Evolutionary conservation across 2,888 invertebrate genomes (phyloP), one percentile per base, ranked within the genome.

Genomic region (Agrotis puta): DNA sequence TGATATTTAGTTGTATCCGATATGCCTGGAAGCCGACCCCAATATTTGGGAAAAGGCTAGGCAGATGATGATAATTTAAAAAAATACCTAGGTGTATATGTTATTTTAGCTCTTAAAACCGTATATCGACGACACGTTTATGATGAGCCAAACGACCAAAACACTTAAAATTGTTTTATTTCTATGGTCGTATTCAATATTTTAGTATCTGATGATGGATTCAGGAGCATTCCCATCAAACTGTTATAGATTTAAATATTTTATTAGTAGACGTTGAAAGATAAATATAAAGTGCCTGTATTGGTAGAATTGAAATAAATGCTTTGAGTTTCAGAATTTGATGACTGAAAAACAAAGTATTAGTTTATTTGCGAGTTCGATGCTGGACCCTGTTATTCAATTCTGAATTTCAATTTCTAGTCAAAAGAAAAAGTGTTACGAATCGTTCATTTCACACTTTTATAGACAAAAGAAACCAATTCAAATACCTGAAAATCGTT

Each of bases 51-150:
- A n/a, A n/a, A n/a, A n/a, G n/a, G 27, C 3, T 27, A 27, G 27
- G 27, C 27, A 27, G 27, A 27, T 27, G 27, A 27, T 3, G 3
- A 27, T 27, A 5, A 4, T 3, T 3, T 3, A 3, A 27, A 27
- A 27, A 27, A 27, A 5, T 5, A 27, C 4, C n/a, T n/a, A n/a
- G n/a, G n/a, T n/a, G n/a, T n/a, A n/a, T 27, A 33, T 33, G 33
- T 33, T 33, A 39, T 39, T 39, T 39, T 11, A 39, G 39, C 39
- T 39, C 11, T 39, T 39, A 39, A 50, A 33, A 72, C 27, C n/a
- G 20, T 51, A 62, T 61, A 20, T 48, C 14, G 62, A 63, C 50
- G 80, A 77, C 22, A 63, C 33, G 54, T 79, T 77, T 74, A 77
- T 45, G 80, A 62, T 24, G 53, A n/a, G 13, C 43, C 22, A 22